These are phyloP conservation scores for Nicator chloris DNA, from an alignment of 2,113 vertebrate genomes.

Conservation along the genomic window DNA sequence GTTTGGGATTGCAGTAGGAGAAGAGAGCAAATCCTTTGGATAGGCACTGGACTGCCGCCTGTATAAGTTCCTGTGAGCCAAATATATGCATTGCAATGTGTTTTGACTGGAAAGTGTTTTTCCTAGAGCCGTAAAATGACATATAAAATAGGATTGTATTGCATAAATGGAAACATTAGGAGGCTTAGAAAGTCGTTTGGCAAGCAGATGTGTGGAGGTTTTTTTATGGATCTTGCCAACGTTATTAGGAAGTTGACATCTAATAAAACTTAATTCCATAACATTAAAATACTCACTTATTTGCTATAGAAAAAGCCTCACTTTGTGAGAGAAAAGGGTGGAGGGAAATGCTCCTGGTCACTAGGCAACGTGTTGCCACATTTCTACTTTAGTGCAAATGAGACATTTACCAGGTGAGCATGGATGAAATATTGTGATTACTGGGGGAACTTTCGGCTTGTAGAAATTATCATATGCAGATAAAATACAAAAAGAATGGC, in stretches of 20 bases:
- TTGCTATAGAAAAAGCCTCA: background rate
- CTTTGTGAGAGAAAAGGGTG: background rate
- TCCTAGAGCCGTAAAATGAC: slow-evolving; percentile 29
- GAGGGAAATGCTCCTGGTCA: background rate
- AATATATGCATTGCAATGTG: background rate
- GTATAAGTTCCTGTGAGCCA: background rate
- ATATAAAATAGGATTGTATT: slow-evolving; percentile 17
- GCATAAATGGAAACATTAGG: slow-evolving; percentile 39
- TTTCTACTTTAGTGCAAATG: background rate
- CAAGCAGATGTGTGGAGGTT: background rate
- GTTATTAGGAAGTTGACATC: slow-evolving; percentile 23
- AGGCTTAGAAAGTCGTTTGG: slow-evolving; percentile 35
- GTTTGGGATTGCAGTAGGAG: background rate
- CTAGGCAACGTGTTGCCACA: background rate
- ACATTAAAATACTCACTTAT: slow-evolving; percentile 11
- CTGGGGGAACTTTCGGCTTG: background rate
- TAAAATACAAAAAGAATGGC: background rate
- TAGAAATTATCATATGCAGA: background rate
- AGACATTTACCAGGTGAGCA: background rate
- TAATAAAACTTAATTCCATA: slow-evolving; percentile 37
- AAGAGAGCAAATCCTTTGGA: background rate
- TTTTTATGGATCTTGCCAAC: slow-evolving; percentile 4
- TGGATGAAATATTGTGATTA: slow-evolving; percentile 1
- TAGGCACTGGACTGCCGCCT: background rate
- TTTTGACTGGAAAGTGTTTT: slow-evolving; percentile 28